Base-by-base conservation (phyloP, 2,888 invertebrate species). In the Lycaena phlaeas region DNA sequence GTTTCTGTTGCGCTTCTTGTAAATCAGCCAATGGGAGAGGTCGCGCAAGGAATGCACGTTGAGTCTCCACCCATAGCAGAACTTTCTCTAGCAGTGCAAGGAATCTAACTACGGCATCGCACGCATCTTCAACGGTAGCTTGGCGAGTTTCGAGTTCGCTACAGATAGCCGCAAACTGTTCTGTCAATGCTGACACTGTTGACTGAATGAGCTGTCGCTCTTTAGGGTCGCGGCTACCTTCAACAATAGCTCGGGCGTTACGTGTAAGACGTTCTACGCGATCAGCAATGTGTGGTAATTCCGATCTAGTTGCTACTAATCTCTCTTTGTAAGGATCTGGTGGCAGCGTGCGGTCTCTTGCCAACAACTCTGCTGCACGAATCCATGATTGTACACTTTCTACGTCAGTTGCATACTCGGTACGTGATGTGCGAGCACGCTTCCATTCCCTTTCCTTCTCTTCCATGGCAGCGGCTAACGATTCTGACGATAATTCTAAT, bases 61-160 rank as follows among this genome's bases (percentile, higher is more conserved):
- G 95, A 57, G 94, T 94, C 49, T 90, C 88, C 27, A 92, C 91
- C 96, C 96, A 96, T 42, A 87, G 78, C 74, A 92, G 90, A 31
- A 96, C 93, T 53, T 91, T 88, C 65, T 93, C 91, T 60, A 95
- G 90, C 48, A 96, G 84, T 44, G 91, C 88, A 56, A 94, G 87
- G 87, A 96, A 96, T 44, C 93, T 87, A 51, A 94, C 91, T 88
- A 95, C 95, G 15, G 95, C 93, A 61, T 96, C 96, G 56, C 96
- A 86, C 45, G 93, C 92, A 61, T 95, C 95, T 40, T 92, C 93
- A 26, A 95, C 91, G 64, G 92, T 90, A 56, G 91, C 91, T 62
- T 91, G 92, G 67, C 92, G 91, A 57, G 94, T 92, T 45, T 95
- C 95, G 53, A 96, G 79, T 88, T 92, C 92, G 43, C 88, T 87